These are phyloP conservation scores for Polydesmus complanatus DNA, from an alignment of 2,888 invertebrate species.

Conservation along the genomic window DNA sequence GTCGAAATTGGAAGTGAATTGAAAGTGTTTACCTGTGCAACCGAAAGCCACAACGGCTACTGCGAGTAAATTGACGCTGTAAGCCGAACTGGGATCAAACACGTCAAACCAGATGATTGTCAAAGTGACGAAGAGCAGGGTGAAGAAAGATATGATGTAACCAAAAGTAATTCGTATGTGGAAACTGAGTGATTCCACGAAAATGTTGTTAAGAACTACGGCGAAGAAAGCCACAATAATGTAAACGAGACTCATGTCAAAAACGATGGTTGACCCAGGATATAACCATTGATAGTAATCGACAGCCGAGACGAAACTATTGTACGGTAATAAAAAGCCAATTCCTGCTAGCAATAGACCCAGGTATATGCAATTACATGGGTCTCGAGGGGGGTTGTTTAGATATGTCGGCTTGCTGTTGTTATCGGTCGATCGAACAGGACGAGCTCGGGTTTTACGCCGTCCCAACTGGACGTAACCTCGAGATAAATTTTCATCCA, in stretches of 20 bases:
- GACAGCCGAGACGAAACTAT: slow-evolving; percentile 86
- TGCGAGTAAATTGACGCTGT: slow-evolving; percentile 66
- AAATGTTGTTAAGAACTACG: slow-evolving; percentile 67
- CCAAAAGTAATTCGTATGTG: slow-evolving; percentile 76
- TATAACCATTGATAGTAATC: slow-evolving; percentile 79
- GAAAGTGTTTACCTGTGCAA: slow-evolving; percentile 48
- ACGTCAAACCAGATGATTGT: slow-evolving; percentile 78
- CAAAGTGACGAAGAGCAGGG: slow-evolving; percentile 65
- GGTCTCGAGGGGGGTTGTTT: slow-evolving; percentile 24
- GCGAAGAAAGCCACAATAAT: slow-evolving; percentile 79
- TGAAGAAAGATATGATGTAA: slow-evolving; percentile 67
- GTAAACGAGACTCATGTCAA: slow-evolving; percentile 85
- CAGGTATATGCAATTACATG: slow-evolving; percentile 53
- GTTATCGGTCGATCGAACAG: neutral
- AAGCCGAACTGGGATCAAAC: slow-evolving; percentile 62
- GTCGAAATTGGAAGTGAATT: neutral
- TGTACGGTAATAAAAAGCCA: slow-evolving; percentile 80
- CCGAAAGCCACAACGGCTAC: slow-evolving; percentile 75
- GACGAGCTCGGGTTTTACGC: neutral
- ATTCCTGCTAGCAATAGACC: slow-evolving; percentile 70
- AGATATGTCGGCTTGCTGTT: slow-evolving; percentile 11
- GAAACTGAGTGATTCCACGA: slow-evolving; percentile 66
- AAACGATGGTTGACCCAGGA: slow-evolving; percentile 69
- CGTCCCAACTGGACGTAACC: slow-evolving; percentile 16
- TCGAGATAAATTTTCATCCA: slow-evolving; percentile 16